phyloP scores from a whole-genome alignment of 2,888 invertebrate genomes.

The Athetis lepigone region DNA sequence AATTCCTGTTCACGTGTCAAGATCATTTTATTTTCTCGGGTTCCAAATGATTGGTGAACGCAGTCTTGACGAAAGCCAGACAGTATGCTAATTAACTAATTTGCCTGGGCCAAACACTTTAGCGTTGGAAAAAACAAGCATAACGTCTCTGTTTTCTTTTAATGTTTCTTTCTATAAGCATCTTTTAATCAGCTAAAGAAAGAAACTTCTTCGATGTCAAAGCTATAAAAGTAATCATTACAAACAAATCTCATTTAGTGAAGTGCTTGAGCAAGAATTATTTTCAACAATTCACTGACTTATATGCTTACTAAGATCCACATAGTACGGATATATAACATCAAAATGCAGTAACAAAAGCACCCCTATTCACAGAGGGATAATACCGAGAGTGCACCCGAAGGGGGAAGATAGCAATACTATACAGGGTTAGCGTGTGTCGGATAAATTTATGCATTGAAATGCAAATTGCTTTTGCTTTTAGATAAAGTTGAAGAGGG shows the following conservation, averaged over 20 bases:
- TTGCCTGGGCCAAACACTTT: neutral
- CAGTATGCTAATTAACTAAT: neutral
- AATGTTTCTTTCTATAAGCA: neutral
- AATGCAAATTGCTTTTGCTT: slow-evolving; percentile 83
- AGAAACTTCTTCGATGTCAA: neutral
- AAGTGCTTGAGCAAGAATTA: neutral
- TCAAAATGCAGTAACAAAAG: slow-evolving; percentile 74
- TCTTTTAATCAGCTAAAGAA: neutral
- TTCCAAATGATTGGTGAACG: neutral
- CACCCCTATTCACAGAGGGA: slow-evolving; percentile 79
- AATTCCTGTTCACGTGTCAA: neutral
- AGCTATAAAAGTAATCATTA: neutral
- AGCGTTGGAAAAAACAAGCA: neutral
- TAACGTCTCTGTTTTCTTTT: neutral
- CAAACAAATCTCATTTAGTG: neutral
- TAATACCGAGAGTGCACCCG: slow-evolving; percentile 85
- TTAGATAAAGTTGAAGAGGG: slow-evolving; percentile 67
- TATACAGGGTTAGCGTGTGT: slow-evolving; percentile 75
- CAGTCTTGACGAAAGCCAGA: neutral
- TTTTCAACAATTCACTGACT: slow-evolving; percentile 1
- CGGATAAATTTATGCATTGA: slow-evolving; percentile 88
- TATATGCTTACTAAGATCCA: slow-evolving; percentile 33
- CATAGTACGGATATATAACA: slow-evolving; percentile 55
- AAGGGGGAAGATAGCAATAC: slow-evolving; percentile 85
- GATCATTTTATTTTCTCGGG: neutral